Base-by-base conservation (phyloP, 1,140 invertebrate genomes). In the Platyscapa corneri region DNA sequence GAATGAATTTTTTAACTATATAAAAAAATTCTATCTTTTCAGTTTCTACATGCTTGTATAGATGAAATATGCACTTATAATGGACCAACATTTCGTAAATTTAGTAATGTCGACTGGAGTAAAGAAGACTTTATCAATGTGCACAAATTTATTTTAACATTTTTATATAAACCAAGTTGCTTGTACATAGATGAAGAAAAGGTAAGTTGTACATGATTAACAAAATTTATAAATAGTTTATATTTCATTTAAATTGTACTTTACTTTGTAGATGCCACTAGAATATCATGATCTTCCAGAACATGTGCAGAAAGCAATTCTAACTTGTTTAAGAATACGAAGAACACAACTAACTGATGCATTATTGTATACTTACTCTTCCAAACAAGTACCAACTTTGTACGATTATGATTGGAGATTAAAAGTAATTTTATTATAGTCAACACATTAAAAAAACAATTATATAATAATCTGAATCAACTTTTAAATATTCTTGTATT, bases 371-470 rank as follows among this genome's bases (percentile, higher is more conserved):
- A 87, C 92, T 42, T 83, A 87, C 34, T 91, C 90, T 0, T 90
- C 89, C 78, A 88, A 87, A 42, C 78, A 89, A 53, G 8, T 79
- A 12, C 88, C 90, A n/a, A 93, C 91, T 1, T 78, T 93, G 23
- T 82, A 60, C 0, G 90, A 93, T 72, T 92, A 92, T 84, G 91
- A 93, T 78, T 93, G 92, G 91, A 91, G 89, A 88, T 83, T 93
- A 20, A 92, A 91, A 87, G 92, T 93, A 89, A 82, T n/a, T 75
- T 64, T 65, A 18, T 42, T 18, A 27, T 70, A 27, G 70, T 20
- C 49, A 77, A 3, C 3, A 20, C 34, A 10, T 67, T 60, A 53
- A 46, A 30, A 74, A n/a, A 7, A 46, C n/a, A 46, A 46, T 46
- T 7, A 46, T 7, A 12, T 12, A 46, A 46, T 42, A 10, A 80